A percentile compares a stretch with the other conserved stretches of the same genome.
phyloP scores from a whole-genome alignment of 2,888 invertebrate genomes.

The Chymomyza caudatula region DNA sequence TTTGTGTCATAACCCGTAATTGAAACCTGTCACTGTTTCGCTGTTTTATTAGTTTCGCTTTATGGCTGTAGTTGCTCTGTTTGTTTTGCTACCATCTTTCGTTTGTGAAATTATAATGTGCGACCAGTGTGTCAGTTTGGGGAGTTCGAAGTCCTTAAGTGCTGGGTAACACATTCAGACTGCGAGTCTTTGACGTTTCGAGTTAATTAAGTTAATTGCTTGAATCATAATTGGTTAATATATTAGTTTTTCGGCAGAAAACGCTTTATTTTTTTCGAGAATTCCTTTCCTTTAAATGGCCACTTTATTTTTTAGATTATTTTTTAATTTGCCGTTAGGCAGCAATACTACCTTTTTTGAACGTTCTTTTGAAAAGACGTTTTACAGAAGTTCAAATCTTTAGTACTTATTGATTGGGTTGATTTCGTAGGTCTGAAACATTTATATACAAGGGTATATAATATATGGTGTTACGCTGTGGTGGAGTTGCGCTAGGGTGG shows the following conservation, averaged over 20 bases:
- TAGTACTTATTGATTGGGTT: too few species aligned
- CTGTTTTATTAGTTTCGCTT: constrained; percentile 19
- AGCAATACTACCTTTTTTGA: neutral
- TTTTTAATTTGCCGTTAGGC: constrained; percentile 7
- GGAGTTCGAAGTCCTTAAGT: neutral
- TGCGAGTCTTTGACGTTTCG: neutral
- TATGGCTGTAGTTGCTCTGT: constrained; percentile 29
- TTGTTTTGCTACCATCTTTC: constrained; percentile 5
- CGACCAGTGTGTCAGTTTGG: neutral
- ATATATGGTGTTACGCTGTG: too few species aligned
- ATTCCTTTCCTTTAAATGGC: neutral
- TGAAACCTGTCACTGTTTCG: constrained; percentile 34
- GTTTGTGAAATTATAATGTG: constrained; percentile 44
- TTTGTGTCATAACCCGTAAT: constrained; percentile 20
- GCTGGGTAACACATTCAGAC: neutral
- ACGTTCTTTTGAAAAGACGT: too few species aligned
- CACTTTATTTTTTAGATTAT: too few species aligned
- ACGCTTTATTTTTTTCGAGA: neutral
- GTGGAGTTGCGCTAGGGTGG: too few species aligned
- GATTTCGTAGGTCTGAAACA: too few species aligned
- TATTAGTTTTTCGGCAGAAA: neutral
- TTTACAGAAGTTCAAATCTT: too few species aligned
- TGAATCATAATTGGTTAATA: neutral
- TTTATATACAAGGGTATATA: too few species aligned
- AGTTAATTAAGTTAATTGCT: neutral